A percentile compares a stretch with the other conserved stretches of the same genome.
Conservation (phyloP, 2,888 invertebrate genomes). For the Yponomeuta plumbellus region DNA sequence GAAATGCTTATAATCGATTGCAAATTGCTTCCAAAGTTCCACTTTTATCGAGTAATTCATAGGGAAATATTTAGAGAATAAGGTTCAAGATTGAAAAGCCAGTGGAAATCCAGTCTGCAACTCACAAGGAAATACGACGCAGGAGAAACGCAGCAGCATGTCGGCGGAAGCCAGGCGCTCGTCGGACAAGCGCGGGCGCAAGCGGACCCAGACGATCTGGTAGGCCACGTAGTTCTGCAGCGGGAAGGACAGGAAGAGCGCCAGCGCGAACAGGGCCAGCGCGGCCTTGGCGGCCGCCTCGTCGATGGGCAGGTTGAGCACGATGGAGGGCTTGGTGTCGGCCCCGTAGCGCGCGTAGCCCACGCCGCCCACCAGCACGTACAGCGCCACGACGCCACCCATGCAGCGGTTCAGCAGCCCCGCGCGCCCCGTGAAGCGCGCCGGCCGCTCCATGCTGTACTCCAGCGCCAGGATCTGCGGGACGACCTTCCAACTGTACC, state of each 20-base stretch:
- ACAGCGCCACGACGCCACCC: slow-evolving; percentile 83
- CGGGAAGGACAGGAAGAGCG: slow-evolving; percentile 89
- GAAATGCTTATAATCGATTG: too few species aligned
- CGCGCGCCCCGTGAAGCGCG: slow-evolving; percentile 82
- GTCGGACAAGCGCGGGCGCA: slow-evolving; percentile 26
- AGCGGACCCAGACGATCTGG: slow-evolving; percentile 81
- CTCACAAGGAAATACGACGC: neutral
- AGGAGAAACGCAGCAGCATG: neutral
- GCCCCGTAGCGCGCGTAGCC: slow-evolving; percentile 91
- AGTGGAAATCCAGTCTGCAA: neutral
- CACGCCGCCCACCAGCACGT: slow-evolving; percentile 87
- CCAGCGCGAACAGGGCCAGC: slow-evolving; percentile 78
- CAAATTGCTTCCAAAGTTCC: too few species aligned
- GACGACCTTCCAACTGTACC: too few species aligned
- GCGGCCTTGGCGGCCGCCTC: slow-evolving; percentile 78
- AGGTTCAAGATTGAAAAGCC: too few species aligned
- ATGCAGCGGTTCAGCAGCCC: slow-evolving; percentile 91
- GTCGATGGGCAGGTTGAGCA: slow-evolving; percentile 83
- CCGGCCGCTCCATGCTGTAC: slow-evolving; percentile 92
- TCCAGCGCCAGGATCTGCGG: slow-evolving; percentile 90
- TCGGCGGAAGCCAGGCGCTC: neutral
- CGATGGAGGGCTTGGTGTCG: slow-evolving; percentile 84
- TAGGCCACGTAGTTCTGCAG: slow-evolving; percentile 94
- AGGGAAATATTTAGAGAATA: too few species aligned
- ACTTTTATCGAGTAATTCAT: too few species aligned